These are phyloP conservation scores for Trachymyrmex cornetzi DNA, from an alignment of 1,140 invertebrate genomes.

Conservation along the genomic window DNA sequence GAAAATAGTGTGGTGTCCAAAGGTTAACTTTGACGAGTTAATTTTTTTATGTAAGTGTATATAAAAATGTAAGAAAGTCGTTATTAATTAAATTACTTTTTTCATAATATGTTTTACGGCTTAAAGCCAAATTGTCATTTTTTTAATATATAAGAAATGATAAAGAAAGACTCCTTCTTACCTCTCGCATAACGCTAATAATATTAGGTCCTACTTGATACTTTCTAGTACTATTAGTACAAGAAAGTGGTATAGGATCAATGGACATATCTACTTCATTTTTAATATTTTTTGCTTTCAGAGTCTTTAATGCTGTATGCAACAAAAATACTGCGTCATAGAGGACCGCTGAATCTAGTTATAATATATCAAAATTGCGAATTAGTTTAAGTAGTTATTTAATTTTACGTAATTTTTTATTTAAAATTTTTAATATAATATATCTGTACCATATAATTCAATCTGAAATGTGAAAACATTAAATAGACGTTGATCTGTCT, in stretches of 20 bases:
- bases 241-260: constrained; percentile 87
- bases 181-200: constrained; percentile 92
- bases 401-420: not conserved
- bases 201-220: constrained; percentile 91
- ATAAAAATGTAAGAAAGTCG: too few relatives aligned
- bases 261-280: constrained; percentile 82
- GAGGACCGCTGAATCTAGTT: constrained; percentile 91
- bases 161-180: constrained; percentile 79
- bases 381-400: not conserved
- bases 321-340: constrained; percentile 93
- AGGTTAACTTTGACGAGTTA: too few relatives aligned
- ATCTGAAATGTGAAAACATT: too few relatives aligned
- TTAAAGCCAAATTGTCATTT: not conserved
- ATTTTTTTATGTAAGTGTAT: too few relatives aligned
- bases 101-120: too few relatives aligned
- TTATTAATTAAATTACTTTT: too few relatives aligned
- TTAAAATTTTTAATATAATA: not conserved
- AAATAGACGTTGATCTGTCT: too few relatives aligned
- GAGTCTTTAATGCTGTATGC: constrained; percentile 88
- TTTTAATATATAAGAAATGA: too few relatives aligned
- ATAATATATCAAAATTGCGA: constrained; percentile 28
- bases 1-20: too few relatives aligned
- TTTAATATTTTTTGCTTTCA: constrained; percentile 83
- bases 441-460: too few relatives aligned
- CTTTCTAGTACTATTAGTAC: constrained; percentile 86